These are phyloP conservation scores for Drosophila nigromelanica DNA, from an alignment of 1,140 invertebrate species.

Conservation along the genomic window DNA sequence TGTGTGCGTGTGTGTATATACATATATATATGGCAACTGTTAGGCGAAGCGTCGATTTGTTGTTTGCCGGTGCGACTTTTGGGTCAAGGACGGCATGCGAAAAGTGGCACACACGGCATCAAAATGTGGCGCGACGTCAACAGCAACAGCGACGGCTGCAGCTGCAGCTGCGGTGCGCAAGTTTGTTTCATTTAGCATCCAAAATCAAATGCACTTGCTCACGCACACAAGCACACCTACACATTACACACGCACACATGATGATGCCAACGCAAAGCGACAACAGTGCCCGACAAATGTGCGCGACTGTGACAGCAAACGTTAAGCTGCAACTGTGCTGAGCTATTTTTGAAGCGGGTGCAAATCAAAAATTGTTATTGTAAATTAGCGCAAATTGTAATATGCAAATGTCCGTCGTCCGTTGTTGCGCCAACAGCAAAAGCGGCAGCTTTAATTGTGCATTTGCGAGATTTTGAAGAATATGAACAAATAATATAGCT, in stretches of 20 bases:
- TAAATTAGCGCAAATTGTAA: constrained; percentile 36
- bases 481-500: not conserved
- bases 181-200: constrained; percentile 37
- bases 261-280: not conserved
- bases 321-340: constrained; percentile 6
- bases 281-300: constrained; percentile 1
- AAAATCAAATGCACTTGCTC: constrained; percentile 47
- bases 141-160: constrained; percentile 30
- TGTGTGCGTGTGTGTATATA: constrained; percentile 3
- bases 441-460: constrained; percentile 4
- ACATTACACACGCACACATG: not conserved
- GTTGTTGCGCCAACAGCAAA: constrained; percentile 2
- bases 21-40: constrained; percentile 8
- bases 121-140: constrained; percentile 41
- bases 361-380: constrained; percentile 41
- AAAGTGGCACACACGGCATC: constrained; percentile 44
- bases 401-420: constrained; percentile 19
- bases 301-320: not conserved
- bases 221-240: constrained; percentile 6
- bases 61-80: constrained; percentile 42
- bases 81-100: constrained; percentile 47
- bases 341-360: constrained; percentile 36
- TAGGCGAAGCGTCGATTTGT: constrained; percentile 37
- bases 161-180: constrained; percentile 6
- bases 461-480: not conserved